phyloP scores from a whole-genome alignment of 2,888 invertebrate species.

The Plusia festucae region DNA sequence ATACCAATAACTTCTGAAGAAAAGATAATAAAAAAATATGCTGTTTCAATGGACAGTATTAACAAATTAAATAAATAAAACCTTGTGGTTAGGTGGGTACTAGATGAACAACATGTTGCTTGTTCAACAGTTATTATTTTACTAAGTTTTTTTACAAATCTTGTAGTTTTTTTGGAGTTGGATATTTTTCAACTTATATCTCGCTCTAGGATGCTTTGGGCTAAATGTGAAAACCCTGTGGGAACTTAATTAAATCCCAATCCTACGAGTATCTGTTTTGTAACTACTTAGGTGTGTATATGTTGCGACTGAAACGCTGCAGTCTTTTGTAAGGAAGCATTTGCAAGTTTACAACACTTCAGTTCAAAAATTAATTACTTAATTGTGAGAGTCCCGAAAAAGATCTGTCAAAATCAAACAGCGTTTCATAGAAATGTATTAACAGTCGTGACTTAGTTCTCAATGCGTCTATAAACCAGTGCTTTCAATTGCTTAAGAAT shows the following conservation, averaged over 20 bases:
- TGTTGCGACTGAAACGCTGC: not conserved
- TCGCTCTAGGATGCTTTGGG: too few species aligned
- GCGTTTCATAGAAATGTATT: conserved; percentile 1
- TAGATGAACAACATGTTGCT: too few species aligned
- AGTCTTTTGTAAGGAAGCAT: not conserved
- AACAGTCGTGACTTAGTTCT: conserved; percentile 2
- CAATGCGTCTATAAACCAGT: conserved; percentile 1
- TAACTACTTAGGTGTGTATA: not conserved
- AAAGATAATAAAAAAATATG: too few species aligned
- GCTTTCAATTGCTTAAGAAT: conserved; percentile 3
- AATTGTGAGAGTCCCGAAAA: conserved; percentile 2
- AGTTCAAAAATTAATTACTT: not conserved
- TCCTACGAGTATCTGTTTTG: not conserved
- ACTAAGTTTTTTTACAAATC: too few species aligned
- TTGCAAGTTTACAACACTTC: not conserved
- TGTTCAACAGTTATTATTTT: too few species aligned
- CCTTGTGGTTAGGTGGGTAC: too few species aligned
- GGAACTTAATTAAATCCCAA: too few species aligned
- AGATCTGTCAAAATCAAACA: not conserved
- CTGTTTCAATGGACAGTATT: too few species aligned
- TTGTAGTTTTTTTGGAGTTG: too few species aligned
- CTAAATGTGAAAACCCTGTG: too few species aligned
- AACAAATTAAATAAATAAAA: too few species aligned
- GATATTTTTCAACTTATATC: too few species aligned
- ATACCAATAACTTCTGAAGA: not conserved